Base-by-base conservation (phyloP, 1,140 invertebrate genomes). In the Pseudomyrmex sp. region DNA sequence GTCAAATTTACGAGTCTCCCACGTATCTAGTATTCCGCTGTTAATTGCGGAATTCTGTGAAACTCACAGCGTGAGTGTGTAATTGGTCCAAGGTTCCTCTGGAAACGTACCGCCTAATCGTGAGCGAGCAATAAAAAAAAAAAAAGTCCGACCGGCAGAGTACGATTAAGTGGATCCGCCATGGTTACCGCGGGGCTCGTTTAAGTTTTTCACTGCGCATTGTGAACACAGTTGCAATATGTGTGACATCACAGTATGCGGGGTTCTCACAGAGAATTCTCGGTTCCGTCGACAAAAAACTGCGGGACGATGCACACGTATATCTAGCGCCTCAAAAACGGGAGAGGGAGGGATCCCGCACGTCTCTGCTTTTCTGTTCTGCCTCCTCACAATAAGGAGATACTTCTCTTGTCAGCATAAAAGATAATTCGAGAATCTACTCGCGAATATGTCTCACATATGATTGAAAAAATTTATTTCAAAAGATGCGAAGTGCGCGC, bases 201-300 rank as follows among this genome's bases (percentile, higher is more conserved):
- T 82, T 85, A 89, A 89, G 83, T 91, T 92, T 92, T 92, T 92
- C 89, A 89, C 68, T 83, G 72, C 73, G 82, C 73, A 82, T 88
- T 89, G 79, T 80, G 70, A 84, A 50, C 62, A 58, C 83, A 75
- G 82, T 85, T 89, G 87, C 90, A 88, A 91, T 75, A 75, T 92
- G 90, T 92, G 92, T 90, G 92, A 90, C 90, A 88, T 79, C 75
- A 87, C 72, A 87, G 86, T 85, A 85, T 85, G 87, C 88, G 82
- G 85, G 85, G 88, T 92, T 93, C 92, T 92, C 92, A 92, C 92
- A 92, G 85, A 85, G 75, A 86, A 87, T 90, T 80, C 75, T 83
- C 69, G 85, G 77, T 85, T 75, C 70, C 84, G 50, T 35, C 70
- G 80, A 91, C 83, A 91, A 90, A 90, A 91, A 92, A 91, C 85